Conservation (phyloP, 2,797 vertebrate genomes). For the Furcifer pardalis region DNA sequence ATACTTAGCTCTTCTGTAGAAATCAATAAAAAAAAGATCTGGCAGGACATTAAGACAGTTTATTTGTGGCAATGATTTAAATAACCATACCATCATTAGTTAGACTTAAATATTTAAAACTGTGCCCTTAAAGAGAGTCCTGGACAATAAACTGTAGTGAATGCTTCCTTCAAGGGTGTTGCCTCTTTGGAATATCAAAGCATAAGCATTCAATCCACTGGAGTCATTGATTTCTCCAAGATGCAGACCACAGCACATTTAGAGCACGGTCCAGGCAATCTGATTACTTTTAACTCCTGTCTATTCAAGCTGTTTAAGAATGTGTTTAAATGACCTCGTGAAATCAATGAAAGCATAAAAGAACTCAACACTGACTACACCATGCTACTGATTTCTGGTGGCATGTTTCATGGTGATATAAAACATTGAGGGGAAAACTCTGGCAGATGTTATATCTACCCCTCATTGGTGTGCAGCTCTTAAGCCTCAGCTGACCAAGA, state of each 20-base stretch:
- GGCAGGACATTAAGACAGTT: not conserved
- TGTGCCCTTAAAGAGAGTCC: not conserved
- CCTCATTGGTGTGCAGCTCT: no score
- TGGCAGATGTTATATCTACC: no score
- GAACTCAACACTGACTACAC: not conserved
- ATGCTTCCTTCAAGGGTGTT: not conserved
- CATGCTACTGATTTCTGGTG: not conserved
- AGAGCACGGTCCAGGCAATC: constrained; percentile 9
- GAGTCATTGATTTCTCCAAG: no score
- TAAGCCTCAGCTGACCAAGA: not conserved
- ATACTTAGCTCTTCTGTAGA: no score
- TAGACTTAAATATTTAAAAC: constrained; percentile 23
- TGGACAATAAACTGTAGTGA: constrained; percentile 18
- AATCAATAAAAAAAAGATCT: not conserved
- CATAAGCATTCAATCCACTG: not conserved
- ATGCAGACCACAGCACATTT: not conserved
- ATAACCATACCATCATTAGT: not conserved
- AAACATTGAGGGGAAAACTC: not conserved
- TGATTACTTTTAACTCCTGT: not conserved
- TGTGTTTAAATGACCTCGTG: not conserved
- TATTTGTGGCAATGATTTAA: constrained; percentile 14
- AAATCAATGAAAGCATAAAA: not conserved
- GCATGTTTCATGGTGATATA: no score
- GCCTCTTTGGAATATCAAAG: not conserved
- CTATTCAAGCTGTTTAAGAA: not conserved